Conservation (phyloP, 1,140 invertebrate species). For the Batillaria attramentaria region DNA sequence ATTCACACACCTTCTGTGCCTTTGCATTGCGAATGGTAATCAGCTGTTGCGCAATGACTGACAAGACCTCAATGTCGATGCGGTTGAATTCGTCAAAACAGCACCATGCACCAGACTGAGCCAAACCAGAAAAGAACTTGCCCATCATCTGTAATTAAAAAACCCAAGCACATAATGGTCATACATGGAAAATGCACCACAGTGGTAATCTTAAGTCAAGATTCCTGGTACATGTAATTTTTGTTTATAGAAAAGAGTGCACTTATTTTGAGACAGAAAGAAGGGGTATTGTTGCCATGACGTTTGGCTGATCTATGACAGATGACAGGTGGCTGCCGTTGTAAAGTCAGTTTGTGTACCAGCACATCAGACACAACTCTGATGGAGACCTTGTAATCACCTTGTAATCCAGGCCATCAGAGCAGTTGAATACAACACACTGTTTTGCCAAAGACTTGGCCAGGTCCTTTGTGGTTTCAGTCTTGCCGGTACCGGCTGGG, state of each 20-base stretch:
- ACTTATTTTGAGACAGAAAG: too few relatives aligned
- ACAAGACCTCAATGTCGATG: conserved; percentile 91
- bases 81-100: conserved; percentile 95
- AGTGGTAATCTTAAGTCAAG: too few relatives aligned
- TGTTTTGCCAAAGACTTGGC: conserved; percentile 89
- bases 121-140: conserved; percentile 85
- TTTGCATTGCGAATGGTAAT: conserved; percentile 74
- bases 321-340: too few relatives aligned
- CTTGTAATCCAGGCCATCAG: conserved; percentile 89
- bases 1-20: conserved; percentile 75
- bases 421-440: conserved; percentile 93
- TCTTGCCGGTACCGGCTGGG: conserved; percentile 73
- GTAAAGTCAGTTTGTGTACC: too few relatives aligned
- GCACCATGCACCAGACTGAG: conserved; percentile 91
- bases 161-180: too few relatives aligned
- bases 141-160: conserved; percentile 92
- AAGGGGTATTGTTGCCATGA: too few relatives aligned
- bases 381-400: too few relatives aligned
- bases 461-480: conserved; percentile 82
- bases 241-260: too few relatives aligned
- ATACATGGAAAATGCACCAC: too few relatives aligned
- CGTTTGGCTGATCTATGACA: too few relatives aligned
- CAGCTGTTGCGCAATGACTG: conserved; percentile 77
- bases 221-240: too few relatives aligned
- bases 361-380: background rate